Conservation (phyloP, 1,140 invertebrate genomes). For the Hylaeus volcanicus region DNA sequence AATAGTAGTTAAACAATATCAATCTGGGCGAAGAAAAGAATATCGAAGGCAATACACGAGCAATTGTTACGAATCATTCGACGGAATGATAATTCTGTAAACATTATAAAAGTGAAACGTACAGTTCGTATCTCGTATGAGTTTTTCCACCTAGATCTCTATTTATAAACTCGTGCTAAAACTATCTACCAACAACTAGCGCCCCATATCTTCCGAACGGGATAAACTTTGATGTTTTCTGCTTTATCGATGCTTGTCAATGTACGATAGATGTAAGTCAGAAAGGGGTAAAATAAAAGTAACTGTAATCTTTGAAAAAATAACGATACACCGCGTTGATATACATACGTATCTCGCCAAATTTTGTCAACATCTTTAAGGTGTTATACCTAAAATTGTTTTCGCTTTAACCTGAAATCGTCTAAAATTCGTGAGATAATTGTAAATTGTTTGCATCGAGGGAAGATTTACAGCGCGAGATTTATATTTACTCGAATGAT, state of each 20-base stretch:
- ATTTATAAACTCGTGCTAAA: constrained; percentile 6
- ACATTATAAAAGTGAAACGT: not conserved
- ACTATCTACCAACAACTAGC: no score
- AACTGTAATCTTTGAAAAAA: not conserved
- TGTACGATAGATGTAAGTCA: not conserved
- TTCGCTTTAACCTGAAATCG: not conserved
- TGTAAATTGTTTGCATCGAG: not conserved
- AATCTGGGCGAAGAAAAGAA: constrained; percentile 15
- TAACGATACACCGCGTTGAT: not conserved
- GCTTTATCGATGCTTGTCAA: not conserved
- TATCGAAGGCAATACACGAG: constrained; percentile 12
- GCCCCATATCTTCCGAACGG: not conserved
- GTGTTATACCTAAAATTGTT: not conserved
- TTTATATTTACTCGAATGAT: constrained; percentile 60
- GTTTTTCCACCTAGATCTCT: constrained; percentile 16
- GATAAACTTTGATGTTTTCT: not conserved
- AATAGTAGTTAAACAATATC: constrained; percentile 21
- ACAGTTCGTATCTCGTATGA: not conserved
- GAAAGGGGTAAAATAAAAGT: not conserved
- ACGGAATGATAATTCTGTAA: not conserved
- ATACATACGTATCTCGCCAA: no score
- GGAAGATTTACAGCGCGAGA: constrained; percentile 22
- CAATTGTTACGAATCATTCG: constrained; percentile 9
- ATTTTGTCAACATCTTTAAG: not conserved
- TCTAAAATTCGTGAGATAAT: not conserved